Evolutionary conservation across 2,888 invertebrate genomes (phyloP).

Genomic region (Caenorhabditis sulstoni): DNA sequence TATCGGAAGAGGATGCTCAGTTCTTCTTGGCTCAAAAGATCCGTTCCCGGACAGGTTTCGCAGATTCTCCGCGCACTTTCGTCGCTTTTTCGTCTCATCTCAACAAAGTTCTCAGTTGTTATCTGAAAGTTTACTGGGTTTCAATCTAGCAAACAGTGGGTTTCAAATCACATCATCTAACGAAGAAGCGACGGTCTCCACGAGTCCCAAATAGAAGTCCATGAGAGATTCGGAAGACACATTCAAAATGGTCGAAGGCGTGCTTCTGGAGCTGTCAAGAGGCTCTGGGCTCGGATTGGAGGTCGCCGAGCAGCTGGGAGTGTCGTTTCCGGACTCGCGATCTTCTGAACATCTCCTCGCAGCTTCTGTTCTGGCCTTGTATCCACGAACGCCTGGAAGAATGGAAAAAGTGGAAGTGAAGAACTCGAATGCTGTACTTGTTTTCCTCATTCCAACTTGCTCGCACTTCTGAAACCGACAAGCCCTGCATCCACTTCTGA

Average conservation of each 20-base stretch:
- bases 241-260: slow-evolving; percentile 30
- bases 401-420: background rate
- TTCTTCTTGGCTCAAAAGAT: slow-evolving; percentile 20
- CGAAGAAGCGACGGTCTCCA: slow-evolving; percentile 2
- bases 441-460: slow-evolving; percentile 27
- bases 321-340: too few relatives aligned
- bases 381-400: slow-evolving; percentile 31
- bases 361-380: too few relatives aligned
- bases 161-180: too few relatives aligned
- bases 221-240: slow-evolving; percentile 16
- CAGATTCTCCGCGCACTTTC: background rate
- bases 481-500: slow-evolving; percentile 39
- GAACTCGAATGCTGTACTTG: background rate
- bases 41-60: slow-evolving; percentile 31
- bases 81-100: slow-evolving; percentile 10
- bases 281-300: too few relatives aligned
- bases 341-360: too few relatives aligned
- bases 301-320: too few relatives aligned
- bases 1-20: slow-evolving; percentile 21
- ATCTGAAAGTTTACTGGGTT: background rate
- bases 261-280: background rate
- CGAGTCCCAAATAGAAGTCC: slow-evolving; percentile 29
- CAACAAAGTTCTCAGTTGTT: background rate
- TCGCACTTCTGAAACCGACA: slow-evolving; percentile 36
- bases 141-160: too few relatives aligned